phyloP scores from a whole-genome alignment of 2,797 vertebrate species.

The Chromis chromis region DNA sequence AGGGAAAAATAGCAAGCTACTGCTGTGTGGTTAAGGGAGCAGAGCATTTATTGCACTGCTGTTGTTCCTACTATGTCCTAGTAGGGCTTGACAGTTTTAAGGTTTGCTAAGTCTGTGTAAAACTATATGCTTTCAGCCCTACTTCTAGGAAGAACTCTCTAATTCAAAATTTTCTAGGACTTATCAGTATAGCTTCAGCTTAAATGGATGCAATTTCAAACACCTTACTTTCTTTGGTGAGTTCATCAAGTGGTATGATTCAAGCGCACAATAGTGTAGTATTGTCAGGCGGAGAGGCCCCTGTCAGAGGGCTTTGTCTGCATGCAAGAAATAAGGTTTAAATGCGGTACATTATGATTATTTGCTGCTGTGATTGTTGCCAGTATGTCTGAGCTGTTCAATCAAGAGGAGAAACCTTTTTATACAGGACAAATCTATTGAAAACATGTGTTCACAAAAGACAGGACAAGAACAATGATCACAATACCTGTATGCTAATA shows the following conservation, averaged over 20 bases:
- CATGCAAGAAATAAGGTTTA: background rate
- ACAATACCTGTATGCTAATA: too few relatives aligned
- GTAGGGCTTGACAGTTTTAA: background rate
- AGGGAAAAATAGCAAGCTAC: too few relatives aligned
- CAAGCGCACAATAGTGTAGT: too few relatives aligned
- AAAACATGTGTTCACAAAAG: too few relatives aligned
- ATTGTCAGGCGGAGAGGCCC: background rate
- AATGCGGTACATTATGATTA: background rate
- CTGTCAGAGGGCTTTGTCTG: too few relatives aligned
- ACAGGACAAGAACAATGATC: too few relatives aligned
- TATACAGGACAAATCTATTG: background rate
- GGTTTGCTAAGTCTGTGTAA: background rate
- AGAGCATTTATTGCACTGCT: background rate
- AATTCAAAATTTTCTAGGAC: background rate
- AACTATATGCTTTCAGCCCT: background rate
- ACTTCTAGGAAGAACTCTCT: background rate
- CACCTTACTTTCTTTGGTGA: background rate
- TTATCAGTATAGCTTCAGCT: background rate
- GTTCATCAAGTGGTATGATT: too few relatives aligned
- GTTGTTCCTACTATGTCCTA: conserved; percentile 1
- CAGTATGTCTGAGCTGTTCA: background rate
- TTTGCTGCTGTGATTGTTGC: too few relatives aligned
- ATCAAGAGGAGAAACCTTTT: background rate
- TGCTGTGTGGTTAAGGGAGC: background rate
- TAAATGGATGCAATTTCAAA: background rate